phyloP scores from a whole-genome alignment of 30 jellyfish, hydroid and myxozoan genomes.

The Sanderia malayensis region DNA sequence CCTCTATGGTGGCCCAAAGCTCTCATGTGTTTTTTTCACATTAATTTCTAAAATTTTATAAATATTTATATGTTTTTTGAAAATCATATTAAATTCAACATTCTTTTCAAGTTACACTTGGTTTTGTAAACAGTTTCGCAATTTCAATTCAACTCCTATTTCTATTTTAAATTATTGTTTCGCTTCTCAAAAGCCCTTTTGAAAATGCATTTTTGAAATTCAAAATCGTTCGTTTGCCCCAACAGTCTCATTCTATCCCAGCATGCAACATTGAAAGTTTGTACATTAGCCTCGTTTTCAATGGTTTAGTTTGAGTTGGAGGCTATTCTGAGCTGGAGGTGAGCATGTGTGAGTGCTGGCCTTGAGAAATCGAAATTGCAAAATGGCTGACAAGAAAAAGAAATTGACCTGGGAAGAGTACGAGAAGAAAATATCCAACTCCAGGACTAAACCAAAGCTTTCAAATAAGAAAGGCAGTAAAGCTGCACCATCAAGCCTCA shows the following conservation, averaged over 20 bases:
- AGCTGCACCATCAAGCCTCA: constrained; percentile 1
- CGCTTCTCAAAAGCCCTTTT: neutral
- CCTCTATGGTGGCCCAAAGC: neutral
- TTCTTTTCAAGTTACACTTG: too few species aligned
- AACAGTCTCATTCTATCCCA: neutral
- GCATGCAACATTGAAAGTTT: constrained; percentile 1
- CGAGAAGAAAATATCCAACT: neutral
- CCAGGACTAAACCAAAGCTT: constrained; percentile 2
- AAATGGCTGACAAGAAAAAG: neutral
- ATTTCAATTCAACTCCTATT: too few species aligned
- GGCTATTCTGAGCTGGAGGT: neutral
- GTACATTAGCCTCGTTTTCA: neutral
- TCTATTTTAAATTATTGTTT: too few species aligned
- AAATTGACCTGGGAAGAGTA: constrained; percentile 2
- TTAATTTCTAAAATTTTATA: neutral
- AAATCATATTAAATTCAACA: neutral
- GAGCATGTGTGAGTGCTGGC: too few species aligned
- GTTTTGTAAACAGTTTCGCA: too few species aligned
- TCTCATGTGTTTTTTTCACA: neutral
- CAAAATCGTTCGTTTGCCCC: neutral
- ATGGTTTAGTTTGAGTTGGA: neutral
- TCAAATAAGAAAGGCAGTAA: constrained; percentile 1
- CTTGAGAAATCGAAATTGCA: neutral
- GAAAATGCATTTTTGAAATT: too few species aligned
- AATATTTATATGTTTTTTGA: too few species aligned